Evolutionary conservation across 2,113 vertebrate species (phyloP).

Genomic region (Sminthopsis crassicaudata): DNA sequence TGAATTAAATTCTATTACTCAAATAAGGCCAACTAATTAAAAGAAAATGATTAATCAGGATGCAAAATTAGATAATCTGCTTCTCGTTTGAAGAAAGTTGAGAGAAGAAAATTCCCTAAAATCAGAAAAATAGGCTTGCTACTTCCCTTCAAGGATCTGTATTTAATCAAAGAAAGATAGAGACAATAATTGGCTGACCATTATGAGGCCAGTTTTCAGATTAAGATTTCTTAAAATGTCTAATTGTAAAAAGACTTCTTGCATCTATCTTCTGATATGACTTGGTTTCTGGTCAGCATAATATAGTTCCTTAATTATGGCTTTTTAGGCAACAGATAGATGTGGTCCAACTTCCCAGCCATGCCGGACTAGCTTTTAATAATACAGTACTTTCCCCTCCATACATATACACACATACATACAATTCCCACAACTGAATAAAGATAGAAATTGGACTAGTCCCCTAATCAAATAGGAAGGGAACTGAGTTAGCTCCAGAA

Average conservation of each 20-base stretch:
- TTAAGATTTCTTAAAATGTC: not conserved
- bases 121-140: not conserved
- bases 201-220: not conserved
- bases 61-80: not conserved
- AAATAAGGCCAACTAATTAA: not conserved
- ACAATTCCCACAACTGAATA: not conserved
- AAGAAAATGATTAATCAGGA: not conserved
- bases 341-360: not conserved
- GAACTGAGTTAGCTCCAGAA: not conserved
- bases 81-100: not conserved
- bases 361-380: not conserved
- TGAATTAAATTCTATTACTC: not conserved
- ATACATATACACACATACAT: no score
- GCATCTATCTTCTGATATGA: not conserved
- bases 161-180: not conserved
- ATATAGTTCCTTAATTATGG: not conserved
- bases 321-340: not conserved
- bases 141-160: not conserved
- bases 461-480: not conserved
- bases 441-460: not conserved
- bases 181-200: no score
- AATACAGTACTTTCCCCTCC: not conserved
- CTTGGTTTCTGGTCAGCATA: not conserved
- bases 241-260: not conserved
- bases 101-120: not conserved